Evolutionary conservation across 2,797 vertebrate genomes (phyloP), one percentile per base, ranked within the genome.

Genomic region (Picus viridis): DNA sequence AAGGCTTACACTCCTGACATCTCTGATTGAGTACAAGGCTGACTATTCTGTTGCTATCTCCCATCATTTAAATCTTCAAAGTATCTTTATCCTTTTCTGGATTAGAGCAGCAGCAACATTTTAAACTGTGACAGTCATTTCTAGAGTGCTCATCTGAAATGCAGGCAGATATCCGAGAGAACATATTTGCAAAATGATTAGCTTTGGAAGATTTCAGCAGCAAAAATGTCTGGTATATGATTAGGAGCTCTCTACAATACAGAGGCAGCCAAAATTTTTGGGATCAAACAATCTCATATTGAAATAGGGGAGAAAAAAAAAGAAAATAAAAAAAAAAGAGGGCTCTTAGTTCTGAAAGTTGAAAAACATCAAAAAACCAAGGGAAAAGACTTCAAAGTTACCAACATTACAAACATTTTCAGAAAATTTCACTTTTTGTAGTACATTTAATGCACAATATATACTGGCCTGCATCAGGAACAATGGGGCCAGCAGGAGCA

Each of bases 81-180:
- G 73, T 54, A 47, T 86, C 59, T 96, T 91, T 83, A 77, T 77
- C 63, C 45, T 83, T 94, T 93, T 94, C 93, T 94, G 63, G 89
- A 94, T 93, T 92, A 88, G 62, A 93, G 84, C 65, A 92, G 47
- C 74, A 92, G 76, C 65, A 85, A 81, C 54, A 77, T 24, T 95
- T 94, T 80, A 83, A 89, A 92, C 51, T 69, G 65, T 89, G 85
- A 91, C 83, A 89, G 85, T 71, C 56, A 83, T 80, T 96, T 95
- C 91, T 95, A 77, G 90, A 95, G 62, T 63, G 56, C 70, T 92
- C 39, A 87, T 93, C 69, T 95, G 72, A 95, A 95, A 93, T 95
- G 62, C 63, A 89, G 85, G 70, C 91, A 92, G 87, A 83, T 93
- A 91, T 94, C 76, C 82, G 51, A 92, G 70, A 90, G 26, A 95